phyloP scores from a whole-genome alignment of 2,888 invertebrate genomes.

The Belgica antarctica region DNA sequence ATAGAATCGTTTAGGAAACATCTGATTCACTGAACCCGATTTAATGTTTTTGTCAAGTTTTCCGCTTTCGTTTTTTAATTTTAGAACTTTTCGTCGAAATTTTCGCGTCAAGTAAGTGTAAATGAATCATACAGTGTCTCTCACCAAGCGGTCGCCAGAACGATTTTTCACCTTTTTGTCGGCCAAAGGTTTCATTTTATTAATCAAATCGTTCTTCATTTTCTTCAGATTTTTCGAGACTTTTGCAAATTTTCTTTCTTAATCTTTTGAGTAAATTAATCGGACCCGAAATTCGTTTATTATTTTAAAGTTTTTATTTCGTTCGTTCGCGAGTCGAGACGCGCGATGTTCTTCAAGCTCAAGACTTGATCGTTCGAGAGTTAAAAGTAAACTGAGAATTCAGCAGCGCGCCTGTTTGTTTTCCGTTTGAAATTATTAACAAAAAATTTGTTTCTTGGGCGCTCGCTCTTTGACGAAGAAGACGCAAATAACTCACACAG shows the following conservation, averaged over 20 bases:
- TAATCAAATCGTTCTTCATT: slow-evolving; percentile 8
- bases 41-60: too few species aligned
- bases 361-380: slow-evolving; percentile 42
- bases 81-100: not conserved
- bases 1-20: too few species aligned
- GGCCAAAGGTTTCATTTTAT: slow-evolving; percentile 11
- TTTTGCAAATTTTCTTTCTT: not conserved
- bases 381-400: slow-evolving; percentile 36
- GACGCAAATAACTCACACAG: not conserved
- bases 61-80: too few species aligned
- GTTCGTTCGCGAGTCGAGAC: slow-evolving; percentile 11
- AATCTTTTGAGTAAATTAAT: not conserved
- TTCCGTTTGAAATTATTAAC: not conserved
- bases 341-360: not conserved
- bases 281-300: not conserved
- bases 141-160: too few species aligned
- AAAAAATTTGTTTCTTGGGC: not conserved
- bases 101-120: not conserved
- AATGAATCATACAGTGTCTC: not conserved
- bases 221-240: not conserved
- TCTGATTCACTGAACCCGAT: too few species aligned
- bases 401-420: too few species aligned
- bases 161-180: not conserved
- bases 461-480: not conserved
- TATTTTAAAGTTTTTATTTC: slow-evolving; percentile 20